Percentiles rank a stretch among this genome's conserved stretches.
Conservation (phyloP, 2,797 vertebrate genomes). For the Sebastes itinus region DNA sequence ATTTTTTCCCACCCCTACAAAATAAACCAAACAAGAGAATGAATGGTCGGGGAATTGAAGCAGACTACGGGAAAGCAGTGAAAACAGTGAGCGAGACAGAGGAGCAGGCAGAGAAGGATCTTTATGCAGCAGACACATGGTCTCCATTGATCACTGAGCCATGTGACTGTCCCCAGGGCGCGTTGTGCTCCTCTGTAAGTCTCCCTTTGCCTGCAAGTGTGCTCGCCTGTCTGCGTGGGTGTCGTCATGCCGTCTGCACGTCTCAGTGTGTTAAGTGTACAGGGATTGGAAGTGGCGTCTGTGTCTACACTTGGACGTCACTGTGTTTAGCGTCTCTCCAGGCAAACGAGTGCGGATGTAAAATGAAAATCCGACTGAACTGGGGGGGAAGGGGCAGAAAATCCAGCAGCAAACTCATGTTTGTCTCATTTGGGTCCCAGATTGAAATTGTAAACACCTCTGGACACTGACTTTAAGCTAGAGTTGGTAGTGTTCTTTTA, state of each 20-base stretch:
- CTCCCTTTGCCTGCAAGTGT: slow-evolving; percentile 10
- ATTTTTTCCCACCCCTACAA: neutral
- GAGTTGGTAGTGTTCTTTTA: too few relatives aligned
- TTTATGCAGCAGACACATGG: slow-evolving; percentile 53
- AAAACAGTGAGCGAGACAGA: neutral
- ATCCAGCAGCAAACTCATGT: neutral
- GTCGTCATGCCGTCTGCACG: slow-evolving; percentile 43
- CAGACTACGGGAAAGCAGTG: neutral
- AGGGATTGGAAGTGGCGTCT: slow-evolving; percentile 46
- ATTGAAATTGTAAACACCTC: neutral
- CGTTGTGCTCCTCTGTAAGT: slow-evolving; percentile 25
- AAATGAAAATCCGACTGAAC: neutral
- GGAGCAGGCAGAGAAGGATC: slow-evolving; percentile 15
- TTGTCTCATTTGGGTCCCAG: neutral
- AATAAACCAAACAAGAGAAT: neutral
- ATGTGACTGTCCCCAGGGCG: slow-evolving; percentile 55
- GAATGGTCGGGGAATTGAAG: neutral
- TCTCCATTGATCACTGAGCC: slow-evolving; percentile 58
- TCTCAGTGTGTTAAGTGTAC: slow-evolving; percentile 43
- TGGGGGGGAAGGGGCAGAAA: neutral
- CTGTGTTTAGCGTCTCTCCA: slow-evolving; percentile 30
- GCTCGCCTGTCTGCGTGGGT: slow-evolving; percentile 38
- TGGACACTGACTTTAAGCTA: neutral
- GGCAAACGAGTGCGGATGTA: slow-evolving; percentile 28
- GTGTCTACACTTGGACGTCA: slow-evolving; percentile 35